Evolutionary conservation across 2,797 vertebrate species (phyloP), one percentile per base, ranked within the genome.

Genomic region (Dicrostonyx torquatus): DNA sequence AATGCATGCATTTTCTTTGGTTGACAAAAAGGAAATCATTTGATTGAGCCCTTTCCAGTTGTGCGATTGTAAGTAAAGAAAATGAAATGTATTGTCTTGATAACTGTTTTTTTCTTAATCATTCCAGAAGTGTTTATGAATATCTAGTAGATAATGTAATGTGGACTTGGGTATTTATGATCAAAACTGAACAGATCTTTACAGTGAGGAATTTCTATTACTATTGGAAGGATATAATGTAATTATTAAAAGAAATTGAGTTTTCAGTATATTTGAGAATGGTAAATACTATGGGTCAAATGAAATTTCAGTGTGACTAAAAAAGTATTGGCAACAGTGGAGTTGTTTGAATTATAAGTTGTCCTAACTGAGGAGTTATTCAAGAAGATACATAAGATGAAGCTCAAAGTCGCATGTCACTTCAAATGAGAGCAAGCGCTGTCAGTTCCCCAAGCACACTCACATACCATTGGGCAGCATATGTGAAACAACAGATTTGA

Each of bases 131-230:
- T 93, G 60, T 82, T 93, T 87, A 58, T 34, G 20, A 73, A 8
- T 40, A 53, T 88, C 40, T 88, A 58, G 10, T 22, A 86, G 58
- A 90, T 73, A 92, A 31, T 68, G 6, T 92, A 73, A 6, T 79
- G 93, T 14, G 48, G 34, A 93, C 4, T 53, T 86, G 3, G 9
- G 26, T 73, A 88, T 40, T 34, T 92, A 64, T 31, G 45, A 79
- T 40, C 14, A 96, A 96, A 93, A 90, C 34, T 90, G 31, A 78
- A 94, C 93, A 75, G 6, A 80, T 26, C n/a, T 95, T 40, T 92
- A 31, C 10, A 4, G 72, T 89, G 80, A 87, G 12, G 62, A 77
- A 48, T 6, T 66, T 85, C 48, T 91, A 83, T 48, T 94, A 34
- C 15, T 68, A 3, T 92, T 55, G 2, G 29, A 90, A 24, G 31